phyloP scores from a whole-genome alignment of 2,888 invertebrate genomes.

The Leptarthrus brevirostris region DNA sequence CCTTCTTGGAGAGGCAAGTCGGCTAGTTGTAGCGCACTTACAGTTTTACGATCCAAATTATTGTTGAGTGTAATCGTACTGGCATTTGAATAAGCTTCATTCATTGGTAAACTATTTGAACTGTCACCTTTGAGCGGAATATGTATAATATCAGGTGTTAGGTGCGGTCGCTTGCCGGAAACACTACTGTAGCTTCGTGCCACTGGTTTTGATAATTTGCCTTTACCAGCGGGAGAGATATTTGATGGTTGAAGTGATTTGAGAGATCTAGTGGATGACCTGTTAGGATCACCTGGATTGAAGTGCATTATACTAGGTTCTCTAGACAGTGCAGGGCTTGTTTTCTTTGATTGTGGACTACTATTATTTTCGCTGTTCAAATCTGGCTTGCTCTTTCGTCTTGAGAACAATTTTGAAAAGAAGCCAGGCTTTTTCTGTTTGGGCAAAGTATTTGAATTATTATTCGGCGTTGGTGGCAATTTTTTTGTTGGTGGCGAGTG shows the following conservation, averaged over 20 bases:
- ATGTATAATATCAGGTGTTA: conserved; percentile 74
- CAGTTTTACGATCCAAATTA: conserved; percentile 65
- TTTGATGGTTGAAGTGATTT: conserved; percentile 61
- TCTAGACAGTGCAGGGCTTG: conserved; percentile 59
- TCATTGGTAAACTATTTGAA: conserved; percentile 68
- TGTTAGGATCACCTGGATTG: conserved; percentile 60
- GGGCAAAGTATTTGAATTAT: conserved; percentile 66
- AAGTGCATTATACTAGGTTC: conserved; percentile 63
- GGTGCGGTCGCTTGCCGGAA: conserved; percentile 71
- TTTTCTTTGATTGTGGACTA: conserved; percentile 48
- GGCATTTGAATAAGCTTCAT: conserved; percentile 66
- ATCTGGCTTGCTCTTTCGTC: conserved; percentile 70
- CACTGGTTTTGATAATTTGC: conserved; percentile 68
- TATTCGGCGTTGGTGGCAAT: conserved; percentile 68
- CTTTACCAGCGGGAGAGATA: conserved; percentile 56
- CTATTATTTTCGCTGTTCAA: conserved; percentile 57
- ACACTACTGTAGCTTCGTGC: conserved; percentile 73
- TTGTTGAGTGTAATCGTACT: conserved; percentile 65
- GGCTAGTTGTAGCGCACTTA: conserved; percentile 66
- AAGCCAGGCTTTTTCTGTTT: conserved; percentile 73
- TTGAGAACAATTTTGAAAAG: conserved; percentile 74
- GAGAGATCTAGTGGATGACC: conserved; percentile 62
- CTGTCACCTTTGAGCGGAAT: conserved; percentile 72
- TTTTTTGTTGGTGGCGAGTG: conserved; percentile 70
- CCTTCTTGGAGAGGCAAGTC: conserved; percentile 67